Base-by-base conservation (phyloP, 1,140 invertebrate species). In the Panulirus ornatus region DNA sequence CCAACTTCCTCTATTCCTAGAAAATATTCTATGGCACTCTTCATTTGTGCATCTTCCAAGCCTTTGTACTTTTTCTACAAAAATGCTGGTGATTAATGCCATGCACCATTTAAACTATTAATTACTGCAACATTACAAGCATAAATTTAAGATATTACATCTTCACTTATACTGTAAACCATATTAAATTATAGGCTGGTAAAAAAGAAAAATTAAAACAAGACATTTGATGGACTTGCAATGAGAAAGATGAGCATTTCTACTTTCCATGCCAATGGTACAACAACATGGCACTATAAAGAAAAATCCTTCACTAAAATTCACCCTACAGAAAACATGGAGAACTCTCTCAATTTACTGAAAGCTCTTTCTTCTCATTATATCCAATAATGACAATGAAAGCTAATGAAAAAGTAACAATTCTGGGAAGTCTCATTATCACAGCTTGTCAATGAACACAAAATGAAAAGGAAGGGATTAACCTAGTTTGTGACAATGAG, bases 1-100 rank as follows among this genome's bases (percentile, higher is more conserved):
- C 75, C 30, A 78, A 47, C 75, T 40, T 40, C 44, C 75, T 40
- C 30, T 19, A 44, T 9, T 11, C 40, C 40, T 78, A 78, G 30
- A 78, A 78, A 78, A 78, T 78, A 78, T 47, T 47, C 27, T 78
- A 78, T 78, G 75, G 75, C 75, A 78, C 75, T 78, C 44, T 34
- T 78, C 42, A 22, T 78, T 78, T 78, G 75, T 78, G 75, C 75
- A 78, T 38, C 75, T 78, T 78, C 75, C 11, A 22, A 78, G 75
- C 75, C n/a, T 78, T 78, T 78, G 75, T 78, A 78, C 75, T 78
- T 78, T 27, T 47, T 78, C 40, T 30, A 42, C 22, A 78, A 78
- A 78, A 78, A 76, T 40, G 22, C 73, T 58, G 54, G 54, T 22
- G 3, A 58, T 2, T 22, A 58, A 19, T 19, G 54, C 19, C 54